Percentiles rank a stretch among this genome's conserved stretches.
phyloP scores from a whole-genome alignment of 2,888 invertebrate species.

The Sinopyrophorus schimmeli region DNA sequence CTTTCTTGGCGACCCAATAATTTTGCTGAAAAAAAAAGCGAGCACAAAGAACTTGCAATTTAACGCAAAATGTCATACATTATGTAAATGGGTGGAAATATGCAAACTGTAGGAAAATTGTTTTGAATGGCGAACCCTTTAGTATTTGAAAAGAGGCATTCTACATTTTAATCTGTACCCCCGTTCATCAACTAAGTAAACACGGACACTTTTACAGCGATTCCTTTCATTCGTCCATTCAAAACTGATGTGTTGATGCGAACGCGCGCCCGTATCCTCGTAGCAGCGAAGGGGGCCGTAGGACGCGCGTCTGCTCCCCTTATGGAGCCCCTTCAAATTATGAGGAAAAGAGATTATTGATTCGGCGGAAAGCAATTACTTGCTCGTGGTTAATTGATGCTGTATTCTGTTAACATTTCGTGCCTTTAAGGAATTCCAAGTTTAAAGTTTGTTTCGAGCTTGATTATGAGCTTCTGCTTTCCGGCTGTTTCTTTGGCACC shows the following conservation, averaged over 20 bases:
- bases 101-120: too few relatives aligned
- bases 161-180: slow-evolving; percentile 40
- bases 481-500: slow-evolving; percentile 10
- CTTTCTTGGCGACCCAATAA: too few relatives aligned
- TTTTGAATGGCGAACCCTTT: slow-evolving; percentile 33
- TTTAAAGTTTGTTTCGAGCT: slow-evolving; percentile 20
- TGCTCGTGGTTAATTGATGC: slow-evolving; percentile 38
- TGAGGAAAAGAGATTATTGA: slow-evolving; percentile 28
- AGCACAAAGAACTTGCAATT: too few relatives aligned
- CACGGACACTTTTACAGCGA: slow-evolving; percentile 38
- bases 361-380: slow-evolving; percentile 36
- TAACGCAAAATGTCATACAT: not conserved
- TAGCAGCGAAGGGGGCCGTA: slow-evolving; percentile 6
- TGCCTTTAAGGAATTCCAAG: slow-evolving; percentile 21
- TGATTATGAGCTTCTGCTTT: slow-evolving; percentile 16
- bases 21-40: too few relatives aligned
- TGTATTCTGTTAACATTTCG: slow-evolving; percentile 29
- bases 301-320: not conserved
- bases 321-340: slow-evolving; percentile 20
- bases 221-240: slow-evolving; percentile 32
- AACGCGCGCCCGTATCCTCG: slow-evolving; percentile 24
- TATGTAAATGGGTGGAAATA: too few relatives aligned
- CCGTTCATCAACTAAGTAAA: slow-evolving; percentile 43
- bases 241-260: slow-evolving; percentile 27
- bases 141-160: slow-evolving; percentile 38